Base-by-base conservation (phyloP, 2,113 vertebrate genomes). In the Tricholaema leucomelas region DNA sequence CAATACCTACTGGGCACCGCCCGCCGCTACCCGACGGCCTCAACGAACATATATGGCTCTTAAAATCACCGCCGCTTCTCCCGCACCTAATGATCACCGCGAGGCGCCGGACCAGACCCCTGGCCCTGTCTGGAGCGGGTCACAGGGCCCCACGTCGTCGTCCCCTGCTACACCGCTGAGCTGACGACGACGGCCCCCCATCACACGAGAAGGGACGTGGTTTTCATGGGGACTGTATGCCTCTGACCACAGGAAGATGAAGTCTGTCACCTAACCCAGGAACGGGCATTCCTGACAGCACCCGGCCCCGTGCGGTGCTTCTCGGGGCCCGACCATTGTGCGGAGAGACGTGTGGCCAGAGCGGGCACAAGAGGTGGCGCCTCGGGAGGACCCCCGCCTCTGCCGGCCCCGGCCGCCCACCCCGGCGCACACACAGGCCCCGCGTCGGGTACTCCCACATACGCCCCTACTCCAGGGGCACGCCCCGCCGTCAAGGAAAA, bases 61-160 rank as follows among this genome's bases (percentile, higher is more conserved):
- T 2, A 15, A 7, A 61, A 19, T 23, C 1, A 28, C 36, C 42
- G 5, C 4, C 15, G 18, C 21, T n/a, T 10, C 56, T 11, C 19
- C 24, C 4, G 4, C 59, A 8, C 9, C 36, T n/a, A 0, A 0
- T 17, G 3, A 7, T 2, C 1, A 10, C 4, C 0, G 28, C n/a
- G 8, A 33, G 9, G 28, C 35, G 11, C 16, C 19, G 4, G 50
- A 40, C 30, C 33, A 6, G 12, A 31, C 42, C 38, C 11, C 60
- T 11, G 15, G 33, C 38, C 8, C 70, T 15, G 15, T 38, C 59
- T 33, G 21, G 8, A 28, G 24, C 18, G 15, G 46, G 15, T 19
- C 23, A 6, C 33, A 1, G 63, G 64, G 48, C 23, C 56, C 58
- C 33, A 5, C 2, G 31, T 6, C 27, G 10, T 15, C 40, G n/a